Percentiles rank a stretch among this genome's conserved stretches.
Evolutionary conservation across 1,140 invertebrate genomes (phyloP).

Genomic region (fruit fly (Drosophila melanogaster)): Release_6_plus_ISO1_MT NT_033779.5:5868001-5868500

Average conservation of each 20-base stretch:
- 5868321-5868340: constrained; percentile 62
- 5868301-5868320: constrained; percentile 29
- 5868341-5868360: constrained; percentile 9
- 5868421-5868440: constrained; percentile 53
- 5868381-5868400: neutral
- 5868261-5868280: constrained; percentile 49
- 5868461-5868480: constrained; percentile 61
- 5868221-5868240: neutral
- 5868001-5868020: neutral
- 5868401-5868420: constrained; percentile 60
- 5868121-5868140: neutral
- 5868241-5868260: neutral
- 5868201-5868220: neutral
- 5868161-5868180: too few species aligned
- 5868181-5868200: neutral
- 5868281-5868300: constrained; percentile 56
- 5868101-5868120: neutral
- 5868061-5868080: too few species aligned
- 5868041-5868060: too few species aligned
- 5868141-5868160: neutral
- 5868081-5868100: too few species aligned
- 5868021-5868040: too few species aligned
- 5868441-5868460: constrained; percentile 64
- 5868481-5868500: constrained; percentile 70
- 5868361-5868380: neutral